Conservation (phyloP, 2,113 vertebrate species). For the Edolisoma coerulescens region DNA sequence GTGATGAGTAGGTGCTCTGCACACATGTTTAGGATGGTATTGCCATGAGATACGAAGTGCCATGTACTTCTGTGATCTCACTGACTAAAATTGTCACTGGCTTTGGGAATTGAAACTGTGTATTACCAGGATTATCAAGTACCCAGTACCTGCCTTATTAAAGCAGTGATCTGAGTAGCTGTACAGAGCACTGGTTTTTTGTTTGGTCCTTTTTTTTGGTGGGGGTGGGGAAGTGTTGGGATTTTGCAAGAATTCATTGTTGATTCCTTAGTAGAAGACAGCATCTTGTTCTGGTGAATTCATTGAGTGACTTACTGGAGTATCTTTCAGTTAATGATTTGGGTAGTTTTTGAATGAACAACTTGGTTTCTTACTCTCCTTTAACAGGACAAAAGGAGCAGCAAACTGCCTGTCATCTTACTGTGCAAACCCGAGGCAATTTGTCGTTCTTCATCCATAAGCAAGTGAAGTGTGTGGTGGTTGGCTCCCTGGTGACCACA, state of each 20-base stretch:
- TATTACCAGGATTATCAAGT: neutral
- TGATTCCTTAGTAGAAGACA: neutral
- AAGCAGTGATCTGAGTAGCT: neutral
- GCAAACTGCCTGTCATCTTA: constrained; percentile 62
- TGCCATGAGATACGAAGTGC: neutral
- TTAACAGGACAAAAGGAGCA: constrained; percentile 66
- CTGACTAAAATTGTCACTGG: neutral
- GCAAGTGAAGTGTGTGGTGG: constrained; percentile 70
- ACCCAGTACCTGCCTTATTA: neutral
- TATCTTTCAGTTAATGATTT: neutral
- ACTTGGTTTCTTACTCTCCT: neutral
- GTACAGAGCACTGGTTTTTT: neutral
- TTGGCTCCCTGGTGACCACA: constrained; percentile 79
- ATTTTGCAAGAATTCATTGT: neutral
- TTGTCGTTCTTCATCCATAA: constrained; percentile 65
- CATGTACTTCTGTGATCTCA: neutral
- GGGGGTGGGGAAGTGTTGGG: fast-evolving
- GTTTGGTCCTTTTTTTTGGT: neutral
- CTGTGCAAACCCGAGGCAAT: constrained; percentile 74
- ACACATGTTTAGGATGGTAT: fast-evolving
- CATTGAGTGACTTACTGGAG: neutral
- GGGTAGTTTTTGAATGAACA: neutral
- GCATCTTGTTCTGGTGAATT: neutral
- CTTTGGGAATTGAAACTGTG: neutral
- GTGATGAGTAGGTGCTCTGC: neutral